Evolutionary conservation across 2,113 vertebrate species (phyloP), one percentile per base, ranked within the genome.

Genomic region (Lanius ludovicianus): DNA sequence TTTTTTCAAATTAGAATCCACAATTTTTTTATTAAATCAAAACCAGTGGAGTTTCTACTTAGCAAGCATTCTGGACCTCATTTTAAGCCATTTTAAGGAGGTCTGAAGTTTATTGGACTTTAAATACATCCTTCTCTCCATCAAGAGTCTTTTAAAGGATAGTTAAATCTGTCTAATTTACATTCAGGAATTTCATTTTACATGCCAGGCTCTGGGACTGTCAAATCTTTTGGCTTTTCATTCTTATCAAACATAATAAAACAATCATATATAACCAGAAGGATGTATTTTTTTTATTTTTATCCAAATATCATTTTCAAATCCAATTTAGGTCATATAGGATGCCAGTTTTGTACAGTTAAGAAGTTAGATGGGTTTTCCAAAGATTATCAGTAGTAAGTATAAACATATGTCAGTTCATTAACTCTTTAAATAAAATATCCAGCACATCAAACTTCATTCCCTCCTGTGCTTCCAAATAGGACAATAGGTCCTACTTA

Each of bases 231-330:
- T 27, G 33, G 93, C 81, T 97, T 95, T 96, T 96, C 87, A 91
- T 97, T 97, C 96, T 98, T 98, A 98, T 98, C 96, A 97, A 97
- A 91, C 52, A 87, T 94, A 97, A 96, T 96, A 95, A 97, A 97
- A 79, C 3, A 67, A 97, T 96, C 81, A 37, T 63, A 87, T 67
- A 87, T 79, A 95, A 82, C 84, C 83, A 91, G 84, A 68, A 95
- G 79, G 94, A 97, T 92, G 64, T 89, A 53, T 50, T 30, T 92
- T 74, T 91, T 89, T 69, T 5, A 89, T 95, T 97, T 96, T 96
- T 93, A 75, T 94, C 80, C 82, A 91, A 96, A 92, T 79, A 79
- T 86, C 59, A 86, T 95, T 98, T 97, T 97, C 90, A 97, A 96
- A 96, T 95, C 96, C 89, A 96, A 88, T 84, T 97, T 93, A 57